Evolutionary conservation across 2,797 vertebrate genomes (phyloP).

Genomic region (Lutra lutra): DNA sequence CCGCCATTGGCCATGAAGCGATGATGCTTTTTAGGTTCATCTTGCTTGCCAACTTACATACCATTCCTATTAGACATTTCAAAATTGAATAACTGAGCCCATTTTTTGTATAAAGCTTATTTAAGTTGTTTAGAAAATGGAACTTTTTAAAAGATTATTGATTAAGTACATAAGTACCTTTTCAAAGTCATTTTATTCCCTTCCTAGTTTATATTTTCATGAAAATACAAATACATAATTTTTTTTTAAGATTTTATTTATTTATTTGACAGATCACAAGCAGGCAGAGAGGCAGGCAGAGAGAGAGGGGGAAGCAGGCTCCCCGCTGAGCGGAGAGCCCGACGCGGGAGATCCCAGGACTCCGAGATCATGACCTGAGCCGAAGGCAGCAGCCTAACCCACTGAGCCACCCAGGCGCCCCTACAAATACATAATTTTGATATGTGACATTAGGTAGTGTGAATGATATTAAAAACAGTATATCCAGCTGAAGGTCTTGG

Average conservation of each 20-base stretch:
- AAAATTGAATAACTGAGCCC: slow-evolving; percentile 29
- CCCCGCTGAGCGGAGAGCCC: no score
- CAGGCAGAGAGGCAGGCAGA: no score
- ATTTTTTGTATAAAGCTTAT: not conserved
- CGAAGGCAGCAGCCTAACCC: no score
- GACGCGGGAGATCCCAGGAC: no score
- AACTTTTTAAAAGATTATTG: not conserved
- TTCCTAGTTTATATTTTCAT: not conserved
- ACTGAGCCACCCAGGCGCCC: no score
- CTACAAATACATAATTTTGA: not conserved
- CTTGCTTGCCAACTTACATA: not conserved
- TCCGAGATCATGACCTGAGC: no score
- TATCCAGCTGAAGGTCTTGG: not conserved
- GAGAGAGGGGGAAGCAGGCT: no score
- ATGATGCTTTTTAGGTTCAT: slow-evolving; percentile 45
- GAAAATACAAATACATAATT: not conserved
- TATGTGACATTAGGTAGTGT: not conserved
- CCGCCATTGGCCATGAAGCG: slow-evolving; percentile 10
- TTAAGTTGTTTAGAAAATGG: not conserved
- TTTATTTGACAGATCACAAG: no score
- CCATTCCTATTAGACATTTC: slow-evolving; percentile 18
- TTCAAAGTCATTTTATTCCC: not conserved
- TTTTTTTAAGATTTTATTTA: no score
- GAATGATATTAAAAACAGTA: not conserved
- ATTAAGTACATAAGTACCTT: not conserved